Evolutionary conservation across 2,797 vertebrate species (phyloP).

Genomic region (Notoglanidium macrostoma): DNA sequence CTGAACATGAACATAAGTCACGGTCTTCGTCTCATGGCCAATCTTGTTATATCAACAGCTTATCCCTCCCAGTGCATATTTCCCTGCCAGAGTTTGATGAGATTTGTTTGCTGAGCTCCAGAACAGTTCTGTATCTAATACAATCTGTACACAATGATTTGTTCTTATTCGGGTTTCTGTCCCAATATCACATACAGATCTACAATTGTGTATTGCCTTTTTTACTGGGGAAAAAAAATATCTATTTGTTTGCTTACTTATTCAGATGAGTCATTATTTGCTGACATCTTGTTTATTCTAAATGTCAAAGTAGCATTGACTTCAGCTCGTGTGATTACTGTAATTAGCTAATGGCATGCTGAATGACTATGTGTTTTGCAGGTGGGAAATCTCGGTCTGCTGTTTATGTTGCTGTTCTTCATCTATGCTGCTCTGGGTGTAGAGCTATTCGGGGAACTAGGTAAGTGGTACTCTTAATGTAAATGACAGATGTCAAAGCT

Average conservation of each 20-base stretch:
- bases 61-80: not conserved
- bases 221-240: not conserved
- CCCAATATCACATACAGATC: not conserved
- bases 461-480: slow-evolving; percentile 71
- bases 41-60: not conserved
- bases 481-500: not conserved
- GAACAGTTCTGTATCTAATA: not conserved
- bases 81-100: slow-evolving; percentile 5
- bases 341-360: slow-evolving; percentile 35
- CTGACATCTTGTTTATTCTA: slow-evolving; percentile 14
- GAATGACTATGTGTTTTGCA: slow-evolving; percentile 61
- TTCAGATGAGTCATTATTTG: slow-evolving; percentile 28
- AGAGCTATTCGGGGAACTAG: slow-evolving; percentile 93
- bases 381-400: slow-evolving; percentile 95
- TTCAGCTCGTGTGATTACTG: slow-evolving; percentile 16
- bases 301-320: slow-evolving; percentile 1
- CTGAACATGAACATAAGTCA: slow-evolving; percentile 15
- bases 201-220: not conserved
- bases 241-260: slow-evolving; percentile 9
- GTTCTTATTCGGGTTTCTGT: not conserved
- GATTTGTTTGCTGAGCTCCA: not conserved
- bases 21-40: not conserved
- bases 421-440: slow-evolving; percentile 96
- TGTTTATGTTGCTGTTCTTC: slow-evolving; percentile 98
- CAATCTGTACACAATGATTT: not conserved